phyloP scores from a whole-genome alignment of 2,113 vertebrate species.

The Onychorhynchus coronatus region DNA sequence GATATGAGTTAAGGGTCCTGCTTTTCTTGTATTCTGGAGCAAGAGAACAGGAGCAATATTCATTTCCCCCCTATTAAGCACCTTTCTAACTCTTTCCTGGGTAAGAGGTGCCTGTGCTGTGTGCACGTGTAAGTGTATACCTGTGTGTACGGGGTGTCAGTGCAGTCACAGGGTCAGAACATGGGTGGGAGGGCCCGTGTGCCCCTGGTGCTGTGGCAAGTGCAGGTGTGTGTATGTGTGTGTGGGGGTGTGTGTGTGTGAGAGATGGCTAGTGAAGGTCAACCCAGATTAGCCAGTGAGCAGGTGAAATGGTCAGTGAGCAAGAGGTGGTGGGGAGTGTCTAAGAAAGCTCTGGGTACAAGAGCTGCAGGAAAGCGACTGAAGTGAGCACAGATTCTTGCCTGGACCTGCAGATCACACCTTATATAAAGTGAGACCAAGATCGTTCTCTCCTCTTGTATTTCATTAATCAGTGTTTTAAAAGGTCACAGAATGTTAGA shows the following conservation, averaged over 20 bases:
- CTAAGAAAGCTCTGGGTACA: not conserved
- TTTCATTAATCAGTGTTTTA: not conserved
- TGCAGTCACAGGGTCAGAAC: fast-evolving
- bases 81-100: not conserved
- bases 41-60: not conserved
- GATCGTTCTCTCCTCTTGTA: not conserved
- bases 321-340: not conserved
- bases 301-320: not conserved
- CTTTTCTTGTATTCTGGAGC: not conserved
- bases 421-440: not conserved
- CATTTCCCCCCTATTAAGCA: not conserved
- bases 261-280: not conserved
- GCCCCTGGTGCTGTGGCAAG: fast-evolving
- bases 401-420: not conserved
- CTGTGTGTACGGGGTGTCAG: too few relatives aligned
- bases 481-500: not conserved
- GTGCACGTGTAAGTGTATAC: fast-evolving
- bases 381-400: not conserved
- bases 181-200: fast-evolving
- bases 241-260: fast-evolving
- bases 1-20: not conserved
- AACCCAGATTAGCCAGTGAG: not conserved
- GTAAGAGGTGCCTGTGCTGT: fast-evolving
- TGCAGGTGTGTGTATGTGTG: fast-evolving
- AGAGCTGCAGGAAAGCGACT: not conserved